Percentiles rank a stretch among this genome's conserved stretches.
These are phyloP conservation scores for Cosmopolites sordidus DNA, from an alignment of 2,888 invertebrate species.

Conservation along the genomic window DNA sequence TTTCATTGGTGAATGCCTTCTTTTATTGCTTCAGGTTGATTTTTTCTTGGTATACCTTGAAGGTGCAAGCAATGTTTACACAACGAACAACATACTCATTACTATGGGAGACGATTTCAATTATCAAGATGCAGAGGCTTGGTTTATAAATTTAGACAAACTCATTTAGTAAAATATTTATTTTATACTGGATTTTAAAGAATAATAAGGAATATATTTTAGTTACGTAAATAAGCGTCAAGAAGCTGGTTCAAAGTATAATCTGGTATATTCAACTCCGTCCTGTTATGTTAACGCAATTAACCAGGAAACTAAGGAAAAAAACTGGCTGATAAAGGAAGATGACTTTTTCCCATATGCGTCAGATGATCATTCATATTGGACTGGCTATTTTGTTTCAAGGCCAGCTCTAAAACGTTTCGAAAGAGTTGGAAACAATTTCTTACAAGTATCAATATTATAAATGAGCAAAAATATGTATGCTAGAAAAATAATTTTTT, in stretches of 20 bases:
- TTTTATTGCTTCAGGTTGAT: conserved; percentile 55
- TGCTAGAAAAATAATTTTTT: neutral
- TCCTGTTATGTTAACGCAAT: conserved; percentile 79
- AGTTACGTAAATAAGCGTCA: conserved; percentile 64
- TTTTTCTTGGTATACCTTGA: conserved; percentile 55
- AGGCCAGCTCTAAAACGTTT: conserved; percentile 56
- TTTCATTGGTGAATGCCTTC: no score
- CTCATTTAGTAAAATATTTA: conserved; percentile 64
- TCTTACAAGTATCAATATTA: conserved; percentile 50
- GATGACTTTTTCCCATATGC: conserved; percentile 84
- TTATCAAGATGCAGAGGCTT: no score
- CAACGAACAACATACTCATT: no score
- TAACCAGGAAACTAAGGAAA: conserved; percentile 61
- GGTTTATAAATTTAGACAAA: no score
- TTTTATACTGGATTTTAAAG: neutral
- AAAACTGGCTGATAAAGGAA: conserved; percentile 65
- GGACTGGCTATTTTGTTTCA: conserved; percentile 68
- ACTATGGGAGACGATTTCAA: no score
- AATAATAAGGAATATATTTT: no score
- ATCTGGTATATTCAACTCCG: conserved; percentile 81
- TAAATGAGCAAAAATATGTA: neutral
- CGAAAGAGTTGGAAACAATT: conserved; percentile 51
- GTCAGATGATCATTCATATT: conserved; percentile 60
- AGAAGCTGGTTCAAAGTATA: conserved; percentile 60
- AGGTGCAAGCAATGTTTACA: conserved; percentile 58